A percentile compares a stretch with the other conserved stretches of the same genome.
phyloP scores from a whole-genome alignment of 2,888 invertebrate genomes.

The Drosophila ustulata region DNA sequence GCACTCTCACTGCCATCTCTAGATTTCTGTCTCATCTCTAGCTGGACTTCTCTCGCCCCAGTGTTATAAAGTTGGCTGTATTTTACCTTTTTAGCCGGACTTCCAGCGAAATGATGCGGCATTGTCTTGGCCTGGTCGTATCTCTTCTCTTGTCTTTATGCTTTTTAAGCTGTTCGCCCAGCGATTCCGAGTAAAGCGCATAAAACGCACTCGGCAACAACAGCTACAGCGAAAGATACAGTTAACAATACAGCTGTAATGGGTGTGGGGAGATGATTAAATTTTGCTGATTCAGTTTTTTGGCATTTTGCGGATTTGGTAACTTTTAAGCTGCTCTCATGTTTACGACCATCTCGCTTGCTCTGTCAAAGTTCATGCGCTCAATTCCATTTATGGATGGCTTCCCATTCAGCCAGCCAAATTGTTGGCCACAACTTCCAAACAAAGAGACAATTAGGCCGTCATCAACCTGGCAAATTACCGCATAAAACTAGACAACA shows the following conservation, averaged over 20 bases:
- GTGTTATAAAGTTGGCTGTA: slow-evolving; percentile 35
- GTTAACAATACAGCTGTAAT: not conserved
- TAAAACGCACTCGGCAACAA: slow-evolving; percentile 36
- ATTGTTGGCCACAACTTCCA: slow-evolving; percentile 33
- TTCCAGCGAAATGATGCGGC: slow-evolving; percentile 53
- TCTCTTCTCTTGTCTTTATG: slow-evolving; percentile 17
- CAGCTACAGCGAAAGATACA: slow-evolving; percentile 10
- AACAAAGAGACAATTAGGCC: slow-evolving; percentile 23
- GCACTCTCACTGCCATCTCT: not conserved
- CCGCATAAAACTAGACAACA: not conserved
- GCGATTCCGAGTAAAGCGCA: slow-evolving; percentile 59
- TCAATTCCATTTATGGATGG: slow-evolving; percentile 40
- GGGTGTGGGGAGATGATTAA: slow-evolving; percentile 62
- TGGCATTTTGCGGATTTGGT: slow-evolving; percentile 39
- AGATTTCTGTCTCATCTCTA: slow-evolving; percentile 1
- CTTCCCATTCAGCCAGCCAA: slow-evolving; percentile 34
- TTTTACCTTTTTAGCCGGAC: slow-evolving; percentile 41
- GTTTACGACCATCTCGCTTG: slow-evolving; percentile 1
- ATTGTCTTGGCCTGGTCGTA: slow-evolving; percentile 37
- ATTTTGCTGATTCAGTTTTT: slow-evolving; percentile 72
- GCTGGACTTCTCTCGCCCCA: not conserved
- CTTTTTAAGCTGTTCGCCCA: slow-evolving; percentile 51
- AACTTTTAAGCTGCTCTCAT: slow-evolving; percentile 10
- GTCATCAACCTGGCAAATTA: not conserved
- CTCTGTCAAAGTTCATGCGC: not conserved